phyloP scores from a whole-genome alignment of 2,888 invertebrate species.

The Platypus cylindrus region DNA sequence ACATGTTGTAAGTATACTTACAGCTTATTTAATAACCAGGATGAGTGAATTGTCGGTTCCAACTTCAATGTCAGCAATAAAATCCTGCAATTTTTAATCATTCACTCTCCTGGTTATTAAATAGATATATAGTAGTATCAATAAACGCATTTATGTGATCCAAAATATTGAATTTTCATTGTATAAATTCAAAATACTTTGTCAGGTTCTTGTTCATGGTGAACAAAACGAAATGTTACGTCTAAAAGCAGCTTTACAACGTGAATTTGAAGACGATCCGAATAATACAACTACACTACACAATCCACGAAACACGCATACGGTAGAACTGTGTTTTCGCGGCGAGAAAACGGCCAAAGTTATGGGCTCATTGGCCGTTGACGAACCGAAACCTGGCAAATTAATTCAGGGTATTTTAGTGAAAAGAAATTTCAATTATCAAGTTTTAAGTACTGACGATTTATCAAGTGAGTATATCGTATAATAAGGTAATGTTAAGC shows the following conservation, averaged over 20 bases:
- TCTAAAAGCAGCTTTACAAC: slow-evolving; percentile 81
- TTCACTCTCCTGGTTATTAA: too few relatives aligned
- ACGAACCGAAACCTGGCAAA: slow-evolving; percentile 64
- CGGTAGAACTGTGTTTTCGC: slow-evolving; percentile 83
- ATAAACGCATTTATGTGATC: too few relatives aligned
- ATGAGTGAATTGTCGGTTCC: too few relatives aligned
- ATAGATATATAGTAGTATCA: too few relatives aligned
- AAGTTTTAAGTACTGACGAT: slow-evolving; percentile 83
- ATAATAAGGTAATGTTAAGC: too few relatives aligned
- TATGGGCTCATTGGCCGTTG: slow-evolving; percentile 84
- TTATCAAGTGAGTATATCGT: slow-evolving; percentile 55
- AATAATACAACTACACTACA: slow-evolving; percentile 72
- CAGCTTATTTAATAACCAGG: too few relatives aligned
- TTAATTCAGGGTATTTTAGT: slow-evolving; percentile 86
- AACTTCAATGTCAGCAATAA: too few relatives aligned
- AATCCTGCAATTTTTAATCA: too few relatives aligned
- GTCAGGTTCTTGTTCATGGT: slow-evolving; percentile 84
- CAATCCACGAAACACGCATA: slow-evolving; percentile 88
- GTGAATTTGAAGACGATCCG: slow-evolving; percentile 83
- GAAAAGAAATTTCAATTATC: slow-evolving; percentile 96
- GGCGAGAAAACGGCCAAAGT: slow-evolving; percentile 99
- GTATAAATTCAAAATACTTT: too few relatives aligned
- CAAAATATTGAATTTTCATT: too few relatives aligned
- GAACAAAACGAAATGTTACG: slow-evolving; percentile 99
- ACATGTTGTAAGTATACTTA: slow-evolving; percentile 54